A percentile compares a stretch with the other conserved stretches of the same genome.
Evolutionary conservation across 2,797 vertebrate species (phyloP).

Genomic region (Strix occidentalis): DNA sequence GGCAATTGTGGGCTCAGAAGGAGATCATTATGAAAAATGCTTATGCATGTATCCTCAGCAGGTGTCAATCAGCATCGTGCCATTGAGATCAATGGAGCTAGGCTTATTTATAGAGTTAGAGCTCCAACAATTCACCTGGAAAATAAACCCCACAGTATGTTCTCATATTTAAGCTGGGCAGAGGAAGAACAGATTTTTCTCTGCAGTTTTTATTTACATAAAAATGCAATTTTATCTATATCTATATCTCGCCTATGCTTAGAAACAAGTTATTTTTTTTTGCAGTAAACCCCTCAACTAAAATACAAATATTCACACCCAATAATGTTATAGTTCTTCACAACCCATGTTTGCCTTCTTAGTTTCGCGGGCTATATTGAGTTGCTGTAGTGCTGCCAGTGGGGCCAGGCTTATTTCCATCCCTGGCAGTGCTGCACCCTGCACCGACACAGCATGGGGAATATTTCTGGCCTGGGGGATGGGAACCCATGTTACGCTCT

Average conservation of each 20-base stretch:
- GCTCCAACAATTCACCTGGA: conserved; percentile 14
- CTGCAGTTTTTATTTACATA: not conserved
- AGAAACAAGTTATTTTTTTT: not conserved
- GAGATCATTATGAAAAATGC: conserved; percentile 41
- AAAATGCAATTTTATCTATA: not conserved
- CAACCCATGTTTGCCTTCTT: not conserved
- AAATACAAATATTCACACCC: not conserved
- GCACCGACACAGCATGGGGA: accelerated
- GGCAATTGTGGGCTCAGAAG: conserved; percentile 31
- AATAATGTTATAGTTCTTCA: not conserved
- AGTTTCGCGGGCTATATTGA: not conserved
- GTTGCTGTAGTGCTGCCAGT: not conserved
- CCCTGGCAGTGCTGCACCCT: too few relatives aligned
- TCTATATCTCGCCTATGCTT: not conserved
- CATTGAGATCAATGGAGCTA: not conserved
- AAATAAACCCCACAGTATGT: not conserved
- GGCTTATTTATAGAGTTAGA: conserved; percentile 11
- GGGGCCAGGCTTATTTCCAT: not conserved
- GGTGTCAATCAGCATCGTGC: conserved; percentile 36
- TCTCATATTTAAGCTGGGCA: not conserved
- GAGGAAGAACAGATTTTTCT: not conserved
- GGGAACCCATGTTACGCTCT: not conserved
- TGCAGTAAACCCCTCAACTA: not conserved
- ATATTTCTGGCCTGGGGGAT: not conserved
- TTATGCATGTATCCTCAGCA: conserved; percentile 18